A percentile compares a stretch with the other conserved stretches of the same genome.
Evolutionary conservation across 2,797 vertebrate species (phyloP).

Genomic region (Clarias fuscus): DNA sequence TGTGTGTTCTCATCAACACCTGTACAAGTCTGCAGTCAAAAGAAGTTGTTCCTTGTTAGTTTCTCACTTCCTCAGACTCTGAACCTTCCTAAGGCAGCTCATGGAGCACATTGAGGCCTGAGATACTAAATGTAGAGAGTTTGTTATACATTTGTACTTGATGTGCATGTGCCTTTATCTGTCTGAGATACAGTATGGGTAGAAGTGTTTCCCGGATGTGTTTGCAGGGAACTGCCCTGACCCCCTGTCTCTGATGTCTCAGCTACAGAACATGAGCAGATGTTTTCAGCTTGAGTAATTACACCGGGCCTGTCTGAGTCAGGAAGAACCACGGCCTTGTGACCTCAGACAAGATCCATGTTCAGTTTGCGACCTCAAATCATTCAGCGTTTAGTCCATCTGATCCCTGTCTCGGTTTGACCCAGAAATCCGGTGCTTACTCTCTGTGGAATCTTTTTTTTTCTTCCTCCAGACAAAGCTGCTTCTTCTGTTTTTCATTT

Average conservation of each 20-base stretch:
- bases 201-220: neutral
- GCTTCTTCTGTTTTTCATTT: neutral
- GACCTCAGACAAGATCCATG: neutral
- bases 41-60: neutral
- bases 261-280: constrained; percentile 33
- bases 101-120: neutral
- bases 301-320: constrained; percentile 14
- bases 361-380: constrained; percentile 1
- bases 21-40: neutral
- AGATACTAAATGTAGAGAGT: neutral
- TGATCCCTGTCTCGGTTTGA: constrained; percentile 21
- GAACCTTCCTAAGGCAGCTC: neutral
- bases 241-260: neutral
- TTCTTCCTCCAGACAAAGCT: neutral
- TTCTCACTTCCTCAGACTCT: neutral
- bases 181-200: neutral
- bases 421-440: neutral
- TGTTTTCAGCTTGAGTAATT: constrained; percentile 42
- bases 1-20: neutral
- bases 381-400: constrained; percentile 10
- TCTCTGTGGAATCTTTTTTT: neutral
- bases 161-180: neutral
- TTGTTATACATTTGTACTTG: neutral
- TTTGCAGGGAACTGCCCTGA: constrained; percentile 23
- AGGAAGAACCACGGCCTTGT: neutral